phyloP scores from a whole-genome alignment of 2,113 vertebrate genomes.

The Anarhynchus alexandrinus region DNA sequence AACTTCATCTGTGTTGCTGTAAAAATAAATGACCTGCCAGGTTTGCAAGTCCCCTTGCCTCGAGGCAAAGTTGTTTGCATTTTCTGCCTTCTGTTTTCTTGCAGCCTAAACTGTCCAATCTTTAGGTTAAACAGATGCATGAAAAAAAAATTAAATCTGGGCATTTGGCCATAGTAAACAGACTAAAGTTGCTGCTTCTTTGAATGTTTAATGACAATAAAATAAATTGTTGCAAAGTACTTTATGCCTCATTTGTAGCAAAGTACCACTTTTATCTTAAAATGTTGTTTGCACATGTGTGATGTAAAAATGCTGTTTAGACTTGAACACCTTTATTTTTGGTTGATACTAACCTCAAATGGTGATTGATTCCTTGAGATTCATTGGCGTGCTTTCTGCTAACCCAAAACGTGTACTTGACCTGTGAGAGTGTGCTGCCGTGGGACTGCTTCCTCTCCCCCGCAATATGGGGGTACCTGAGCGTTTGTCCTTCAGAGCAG shows the following conservation, averaged over 20 bases:
- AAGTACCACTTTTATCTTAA: neutral
- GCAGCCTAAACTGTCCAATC: constrained; percentile 3
- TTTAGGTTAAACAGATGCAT: constrained; percentile 56
- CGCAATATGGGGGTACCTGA: neutral
- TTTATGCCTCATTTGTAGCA: neutral
- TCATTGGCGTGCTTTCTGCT: constrained; percentile 4
- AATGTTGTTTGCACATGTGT: neutral
- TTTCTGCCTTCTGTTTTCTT: neutral
- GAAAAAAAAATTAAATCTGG: constrained; percentile 38
- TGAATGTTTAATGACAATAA: constrained; percentile 48
- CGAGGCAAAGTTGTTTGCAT: neutral
- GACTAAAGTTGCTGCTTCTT: constrained; percentile 36
- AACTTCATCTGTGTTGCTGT: neutral
- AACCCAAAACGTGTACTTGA: neutral
- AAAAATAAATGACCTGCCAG: neutral
- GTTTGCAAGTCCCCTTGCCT: neutral
- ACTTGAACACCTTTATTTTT: neutral
- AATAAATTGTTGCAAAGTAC: neutral
- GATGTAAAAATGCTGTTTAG: neutral
- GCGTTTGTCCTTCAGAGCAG: neutral
- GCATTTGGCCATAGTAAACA: constrained; percentile 63
- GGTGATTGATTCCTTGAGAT: neutral
- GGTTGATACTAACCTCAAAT: neutral
- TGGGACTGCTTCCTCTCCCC: neutral
- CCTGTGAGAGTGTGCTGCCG: neutral